Percentiles rank a stretch among this genome's conserved stretches.
Evolutionary conservation across 2,888 invertebrate genomes (phyloP).

Genomic region (Hedya salicella): DNA sequence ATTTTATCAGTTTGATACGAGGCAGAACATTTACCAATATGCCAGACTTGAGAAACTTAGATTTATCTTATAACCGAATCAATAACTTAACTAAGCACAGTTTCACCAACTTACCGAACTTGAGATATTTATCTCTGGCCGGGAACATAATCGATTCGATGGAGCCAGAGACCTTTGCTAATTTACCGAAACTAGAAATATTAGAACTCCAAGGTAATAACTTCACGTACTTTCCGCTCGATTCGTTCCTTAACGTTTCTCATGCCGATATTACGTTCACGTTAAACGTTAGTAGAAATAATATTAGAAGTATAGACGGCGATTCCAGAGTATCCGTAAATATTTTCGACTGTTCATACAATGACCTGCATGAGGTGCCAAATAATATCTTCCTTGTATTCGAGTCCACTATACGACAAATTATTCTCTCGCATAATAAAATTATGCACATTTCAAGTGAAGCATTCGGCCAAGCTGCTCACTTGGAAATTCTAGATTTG

Average conservation of each 20-base stretch:
- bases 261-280: slow-evolving; percentile 87
- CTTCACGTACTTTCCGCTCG: slow-evolving; percentile 88
- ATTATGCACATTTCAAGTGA: slow-evolving; percentile 89
- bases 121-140: slow-evolving; percentile 93
- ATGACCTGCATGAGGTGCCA: slow-evolving; percentile 87
- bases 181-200: slow-evolving; percentile 90
- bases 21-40: slow-evolving; percentile 89
- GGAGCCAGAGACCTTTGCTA: slow-evolving; percentile 89
- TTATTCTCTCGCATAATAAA: slow-evolving; percentile 90
- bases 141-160: slow-evolving; percentile 92
- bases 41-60: slow-evolving; percentile 90
- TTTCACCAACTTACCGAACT: slow-evolving; percentile 90
- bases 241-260: slow-evolving; percentile 88
- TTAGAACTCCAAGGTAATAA: slow-evolving; percentile 93
- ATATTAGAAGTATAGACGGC: slow-evolving; percentile 78
- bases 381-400: slow-evolving; percentile 87
- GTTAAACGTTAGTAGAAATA: slow-evolving; percentile 91
- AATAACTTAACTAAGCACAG: slow-evolving; percentile 88
- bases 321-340: slow-evolving; percentile 86
- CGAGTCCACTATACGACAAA: slow-evolving; percentile 86
- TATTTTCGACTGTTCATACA: slow-evolving; percentile 89
- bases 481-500: slow-evolving; percentile 90
- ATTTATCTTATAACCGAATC: slow-evolving; percentile 92
- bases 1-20: slow-evolving; percentile 89
- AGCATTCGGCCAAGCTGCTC: slow-evolving; percentile 89